A percentile compares a stretch with the other conserved stretches of the same genome.
Evolutionary conservation across 2,797 vertebrate species (phyloP).

Genomic region (Hyperoplus immaculatus): DNA sequence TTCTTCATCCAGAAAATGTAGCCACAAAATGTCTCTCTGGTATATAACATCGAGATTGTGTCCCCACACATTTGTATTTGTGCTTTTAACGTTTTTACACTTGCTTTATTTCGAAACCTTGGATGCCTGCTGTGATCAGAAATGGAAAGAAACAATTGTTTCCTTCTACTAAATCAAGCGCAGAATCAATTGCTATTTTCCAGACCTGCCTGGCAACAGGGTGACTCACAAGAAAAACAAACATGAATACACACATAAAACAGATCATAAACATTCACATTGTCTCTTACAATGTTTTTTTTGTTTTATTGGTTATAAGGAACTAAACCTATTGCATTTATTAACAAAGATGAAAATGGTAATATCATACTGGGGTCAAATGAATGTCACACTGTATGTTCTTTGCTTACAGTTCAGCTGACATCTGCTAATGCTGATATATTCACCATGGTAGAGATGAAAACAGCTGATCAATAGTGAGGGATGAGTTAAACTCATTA

Average conservation of each 20-base stretch:
- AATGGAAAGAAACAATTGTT: background rate
- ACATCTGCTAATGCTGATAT: constrained; percentile 24
- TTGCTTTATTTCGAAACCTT: background rate
- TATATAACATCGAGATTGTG: constrained; percentile 11
- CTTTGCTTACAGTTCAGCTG: constrained; percentile 3
- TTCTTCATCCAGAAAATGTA: constrained; percentile 29
- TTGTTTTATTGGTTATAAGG: background rate
- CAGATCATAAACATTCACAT: background rate
- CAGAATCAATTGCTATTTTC: background rate
- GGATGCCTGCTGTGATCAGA: background rate
- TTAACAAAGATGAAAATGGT: background rate
- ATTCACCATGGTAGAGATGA: constrained; percentile 16
- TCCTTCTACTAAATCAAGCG: background rate
- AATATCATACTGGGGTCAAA: background rate
- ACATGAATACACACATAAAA: constrained; percentile 1
- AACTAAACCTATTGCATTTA: background rate
- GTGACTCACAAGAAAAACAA: background rate
- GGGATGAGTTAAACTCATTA: constrained; percentile 9
- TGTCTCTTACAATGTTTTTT: background rate
- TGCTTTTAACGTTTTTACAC: background rate
- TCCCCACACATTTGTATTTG: background rate
- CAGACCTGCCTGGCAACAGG: background rate
- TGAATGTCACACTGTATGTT: background rate
- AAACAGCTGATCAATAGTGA: constrained; percentile 25
- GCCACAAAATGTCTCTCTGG: background rate